A percentile compares a stretch with the other conserved stretches of the same genome.
These are phyloP conservation scores for Suillia variegata DNA, from an alignment of 2,888 invertebrate genomes.

Conservation along the genomic window DNA sequence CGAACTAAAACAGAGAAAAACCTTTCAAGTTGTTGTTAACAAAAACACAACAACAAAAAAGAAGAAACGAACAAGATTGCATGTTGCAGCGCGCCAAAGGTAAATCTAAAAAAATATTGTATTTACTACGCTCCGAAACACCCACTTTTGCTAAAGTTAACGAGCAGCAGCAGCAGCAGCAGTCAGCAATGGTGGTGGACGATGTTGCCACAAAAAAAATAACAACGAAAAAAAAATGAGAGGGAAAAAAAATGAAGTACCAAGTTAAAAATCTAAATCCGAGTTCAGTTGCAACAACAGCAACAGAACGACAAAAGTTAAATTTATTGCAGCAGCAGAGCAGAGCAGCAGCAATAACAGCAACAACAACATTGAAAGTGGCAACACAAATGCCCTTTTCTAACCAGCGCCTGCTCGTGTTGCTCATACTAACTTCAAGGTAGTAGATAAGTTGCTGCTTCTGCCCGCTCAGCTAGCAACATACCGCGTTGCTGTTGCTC, in stretches of 20 bases:
- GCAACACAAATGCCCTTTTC: background rate
- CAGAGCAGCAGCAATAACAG: background rate
- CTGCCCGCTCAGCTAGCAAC: no score
- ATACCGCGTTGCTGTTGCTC: no score
- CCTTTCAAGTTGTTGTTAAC: background rate
- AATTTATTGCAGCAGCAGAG: constrained; percentile 14
- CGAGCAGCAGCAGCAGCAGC: no score
- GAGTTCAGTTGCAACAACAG: constrained; percentile 7
- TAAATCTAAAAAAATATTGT: background rate
- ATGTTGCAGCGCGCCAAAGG: background rate
- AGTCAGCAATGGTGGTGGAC: no score
- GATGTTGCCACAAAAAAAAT: background rate
- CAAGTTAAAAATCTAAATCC: constrained; percentile 13
- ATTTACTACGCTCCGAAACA: background rate
- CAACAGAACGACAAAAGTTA: constrained; percentile 12
- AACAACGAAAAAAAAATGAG: background rate
- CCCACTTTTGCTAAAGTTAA: background rate
- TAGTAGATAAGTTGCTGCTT: background rate
- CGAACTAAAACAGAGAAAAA: background rate
- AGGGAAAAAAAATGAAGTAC: no score
- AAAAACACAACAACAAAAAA: no score
- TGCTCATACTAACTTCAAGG: background rate
- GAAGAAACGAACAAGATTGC: background rate
- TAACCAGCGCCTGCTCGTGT: background rate
- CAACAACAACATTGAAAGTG: background rate